A percentile compares a stretch with the other conserved stretches of the same genome.
phyloP scores from a whole-genome alignment of 2,797 vertebrate genomes.

The Xenopus petersii region DNA sequence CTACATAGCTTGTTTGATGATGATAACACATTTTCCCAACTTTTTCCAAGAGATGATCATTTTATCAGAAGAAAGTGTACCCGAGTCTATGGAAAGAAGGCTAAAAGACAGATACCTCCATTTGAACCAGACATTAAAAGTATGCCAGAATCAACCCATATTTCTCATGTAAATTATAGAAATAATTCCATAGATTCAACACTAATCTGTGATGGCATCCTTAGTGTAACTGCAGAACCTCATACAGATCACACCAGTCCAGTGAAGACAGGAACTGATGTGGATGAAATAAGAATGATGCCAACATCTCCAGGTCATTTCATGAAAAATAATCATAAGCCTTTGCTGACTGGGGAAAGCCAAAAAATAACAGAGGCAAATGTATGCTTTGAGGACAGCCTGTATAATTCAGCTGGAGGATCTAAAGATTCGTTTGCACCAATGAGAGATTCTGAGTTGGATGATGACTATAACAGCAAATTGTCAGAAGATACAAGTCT shows the following conservation, averaged over 20 bases:
- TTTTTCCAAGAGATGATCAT: constrained; percentile 83
- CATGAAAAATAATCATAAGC: constrained; percentile 57
- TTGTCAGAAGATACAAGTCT: constrained; percentile 39
- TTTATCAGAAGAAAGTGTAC: constrained; percentile 81
- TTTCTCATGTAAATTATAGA: constrained; percentile 72
- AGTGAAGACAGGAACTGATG: constrained; percentile 53
- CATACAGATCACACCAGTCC: constrained; percentile 37
- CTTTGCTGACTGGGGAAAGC: constrained; percentile 63
- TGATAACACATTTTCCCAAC: constrained; percentile 81
- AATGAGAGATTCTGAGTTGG: constrained; percentile 40
- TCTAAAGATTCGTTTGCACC: constrained; percentile 56
- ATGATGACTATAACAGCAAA: constrained; percentile 51
- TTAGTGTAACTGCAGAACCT: constrained; percentile 56
- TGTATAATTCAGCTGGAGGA: constrained; percentile 58
- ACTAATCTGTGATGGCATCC: constrained; percentile 78
- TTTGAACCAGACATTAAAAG: constrained; percentile 49
- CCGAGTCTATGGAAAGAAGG: constrained; percentile 85
- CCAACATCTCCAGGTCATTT: constrained; percentile 62
- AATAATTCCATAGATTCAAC: constrained; percentile 77
- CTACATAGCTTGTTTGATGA: constrained; percentile 79
- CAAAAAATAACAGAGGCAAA: constrained; percentile 57
- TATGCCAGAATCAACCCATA: constrained; percentile 53
- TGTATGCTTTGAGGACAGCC: constrained; percentile 53
- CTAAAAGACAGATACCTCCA: constrained; percentile 70
- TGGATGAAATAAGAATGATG: constrained; percentile 53